Evolutionary conservation across 1,140 invertebrate species (phyloP), one percentile per base, ranked within the genome.

Genomic region (Drosophila burlai): DNA sequence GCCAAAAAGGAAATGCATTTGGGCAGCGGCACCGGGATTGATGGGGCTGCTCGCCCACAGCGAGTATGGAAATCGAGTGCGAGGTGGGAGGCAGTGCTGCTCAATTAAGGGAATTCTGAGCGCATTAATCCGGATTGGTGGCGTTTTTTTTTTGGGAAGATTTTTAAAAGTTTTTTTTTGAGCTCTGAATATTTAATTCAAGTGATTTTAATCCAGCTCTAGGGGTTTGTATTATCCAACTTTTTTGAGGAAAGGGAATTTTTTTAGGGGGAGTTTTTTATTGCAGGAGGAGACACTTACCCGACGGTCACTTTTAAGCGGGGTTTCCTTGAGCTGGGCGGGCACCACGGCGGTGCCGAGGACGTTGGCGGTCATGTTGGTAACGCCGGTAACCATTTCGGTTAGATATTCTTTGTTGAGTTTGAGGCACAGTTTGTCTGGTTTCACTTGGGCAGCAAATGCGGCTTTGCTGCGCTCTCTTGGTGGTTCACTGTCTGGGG

Each of bases 341-440:
- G 86, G 69, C 61, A 92, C 87, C 52, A 77, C 86, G 49, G 91
- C 85, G 47, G 85, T 75, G 68, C 85, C 91, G 69, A 92, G 59
- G 40, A 92, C 81, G 75, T 84, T 90, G 75, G 77, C 76, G 45
- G 63, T 91, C 91, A 92, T 92, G 66, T 74, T 92, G 69, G 83
- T 87, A 43, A 91, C 83, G 84, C 91, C 91, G 83, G 91, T 92
- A 90, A 92, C 91, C 91, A 92, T 92, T 79, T 92, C 86, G 84
- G 82, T 77, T 61, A 80, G 67, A 66, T 76, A 89, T 66, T 92
- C 66, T 81, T 91, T 87, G 68, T 87, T 71, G 67, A 81, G 80
- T 81, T 91, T 91, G 38, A 81, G 74, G 77, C 83, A 91, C 80
- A 91, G 80, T 91, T 91, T 87, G 76, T 66, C 54, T 57, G 62